These are phyloP conservation scores for Mylabris sibirica DNA, from an alignment of 2,888 invertebrate species.

Conservation along the genomic window DNA sequence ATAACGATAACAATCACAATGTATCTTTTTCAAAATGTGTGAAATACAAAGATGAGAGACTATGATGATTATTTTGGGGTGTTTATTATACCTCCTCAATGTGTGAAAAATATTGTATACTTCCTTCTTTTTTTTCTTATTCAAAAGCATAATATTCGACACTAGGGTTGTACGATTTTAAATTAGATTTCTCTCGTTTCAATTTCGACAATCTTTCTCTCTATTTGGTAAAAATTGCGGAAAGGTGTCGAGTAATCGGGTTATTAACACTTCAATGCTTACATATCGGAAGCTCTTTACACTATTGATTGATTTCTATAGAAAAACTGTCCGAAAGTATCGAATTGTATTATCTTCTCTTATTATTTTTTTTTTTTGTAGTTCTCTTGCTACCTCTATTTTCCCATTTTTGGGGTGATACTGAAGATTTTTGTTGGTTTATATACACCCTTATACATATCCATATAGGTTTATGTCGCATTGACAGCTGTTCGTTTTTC, in stretches of 20 bases:
- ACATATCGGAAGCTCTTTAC: conserved; percentile 53
- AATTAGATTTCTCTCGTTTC: conserved; percentile 27
- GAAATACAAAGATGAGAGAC: conserved; percentile 28
- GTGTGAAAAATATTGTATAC: conserved; percentile 33
- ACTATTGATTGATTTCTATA: conserved; percentile 49
- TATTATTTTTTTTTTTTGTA: too few relatives aligned
- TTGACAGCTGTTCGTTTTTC: conserved; percentile 59
- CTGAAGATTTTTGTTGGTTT: conserved; percentile 15
- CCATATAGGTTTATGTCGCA: conserved; percentile 34
- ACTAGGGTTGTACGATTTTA: conserved; percentile 8
- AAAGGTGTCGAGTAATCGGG: conserved; percentile 54
- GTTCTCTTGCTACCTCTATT: conserved; percentile 22
- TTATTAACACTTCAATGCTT: conserved; percentile 54
- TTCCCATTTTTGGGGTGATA: neutral
- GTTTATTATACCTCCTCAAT: conserved; percentile 26
- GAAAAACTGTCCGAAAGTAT: conserved; percentile 45
- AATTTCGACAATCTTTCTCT: neutral
- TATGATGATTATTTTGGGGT: neutral
- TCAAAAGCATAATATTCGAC: conserved; percentile 15
- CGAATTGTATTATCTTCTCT: conserved; percentile 24
- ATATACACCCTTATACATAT: conserved; percentile 1
- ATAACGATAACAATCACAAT: conserved; percentile 40
- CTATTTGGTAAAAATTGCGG: conserved; percentile 41
- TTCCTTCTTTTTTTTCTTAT: conserved; percentile 36
- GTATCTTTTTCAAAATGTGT: conserved; percentile 43